Base-by-base conservation (phyloP, 2,888 invertebrate genomes). In the Spisula solida region DNA sequence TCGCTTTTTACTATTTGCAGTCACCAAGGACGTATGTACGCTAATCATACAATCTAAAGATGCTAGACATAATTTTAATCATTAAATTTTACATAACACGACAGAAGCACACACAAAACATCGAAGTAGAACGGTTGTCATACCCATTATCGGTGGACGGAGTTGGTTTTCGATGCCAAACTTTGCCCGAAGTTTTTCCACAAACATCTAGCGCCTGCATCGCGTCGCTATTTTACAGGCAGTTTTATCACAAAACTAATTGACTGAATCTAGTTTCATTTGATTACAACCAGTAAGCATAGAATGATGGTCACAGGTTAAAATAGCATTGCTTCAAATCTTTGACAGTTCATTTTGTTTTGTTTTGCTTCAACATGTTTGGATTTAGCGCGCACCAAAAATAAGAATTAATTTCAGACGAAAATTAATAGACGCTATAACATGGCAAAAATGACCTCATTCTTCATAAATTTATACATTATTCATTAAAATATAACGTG, bases 131-230 rank as follows among this genome's bases (percentile, higher is more conserved):
- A 34, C 18, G 56, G 34, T 18, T 25, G n/a, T n/a, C 70, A 82
- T 94, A 96, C 96, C 96, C 96, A 91, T 96, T 95, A 88, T 95
- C 95, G 70, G 92, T 94, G 8, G 94, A 94, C 70, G 95, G 94
- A 34, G 93, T 91, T 31, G 96, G 95, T 88, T 96, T 96, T 81
- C 96, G 91, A 85, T 96, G 95, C 96, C 96, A 96, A 51, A 96
- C 95, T 91, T 95, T 96, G 10, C 96, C 96, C n/a, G 93, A 92
- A 5, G 93, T 93, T 92, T 94, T 96, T 75, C 94, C 93, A 87
- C 94, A 95, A 75, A 96, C 95, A 88, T 96, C 96, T n/a, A 96
- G 83, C 75, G 93, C 93, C 87, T 94, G 94, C 94, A 94, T 94
- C 56, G 25, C 60, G 25, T n/a, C 60, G n/a, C 25, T n/a, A 10